A percentile compares a stretch with the other conserved stretches of the same genome.
phyloP scores from a whole-genome alignment of 2,113 vertebrate species.

The Paradoxurus hermaphroditus region DNA sequence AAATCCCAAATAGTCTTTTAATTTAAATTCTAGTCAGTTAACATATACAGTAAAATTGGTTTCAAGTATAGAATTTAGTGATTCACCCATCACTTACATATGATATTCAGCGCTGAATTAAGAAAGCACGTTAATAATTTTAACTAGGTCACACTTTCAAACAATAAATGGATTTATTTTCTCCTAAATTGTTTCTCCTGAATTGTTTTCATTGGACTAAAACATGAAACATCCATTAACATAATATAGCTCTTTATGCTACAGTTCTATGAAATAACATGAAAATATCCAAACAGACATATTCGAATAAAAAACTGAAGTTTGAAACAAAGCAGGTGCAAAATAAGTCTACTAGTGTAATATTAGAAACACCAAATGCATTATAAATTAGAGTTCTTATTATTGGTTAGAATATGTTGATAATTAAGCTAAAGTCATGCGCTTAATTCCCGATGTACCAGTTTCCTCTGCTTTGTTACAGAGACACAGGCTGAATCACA shows the following conservation, averaged over 20 bases:
- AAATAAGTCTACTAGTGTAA: not conserved
- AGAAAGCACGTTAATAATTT: not conserved
- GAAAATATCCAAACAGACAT: not conserved
- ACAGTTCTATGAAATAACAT: not conserved
- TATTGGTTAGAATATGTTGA: constrained; percentile 37
- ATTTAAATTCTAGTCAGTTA: not conserved
- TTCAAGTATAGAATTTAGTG: too few species aligned
- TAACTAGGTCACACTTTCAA: not conserved
- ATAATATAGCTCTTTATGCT: not conserved
- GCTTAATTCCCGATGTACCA: constrained; percentile 51
- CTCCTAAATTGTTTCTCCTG: not conserved
- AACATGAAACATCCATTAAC: not conserved
- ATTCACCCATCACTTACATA: too few species aligned
- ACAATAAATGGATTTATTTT: not conserved
- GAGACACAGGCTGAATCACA: constrained; percentile 61
- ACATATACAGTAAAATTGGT: too few species aligned
- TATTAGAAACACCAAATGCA: constrained; percentile 48
- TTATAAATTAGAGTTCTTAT: constrained; percentile 23
- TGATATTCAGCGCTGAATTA: too few species aligned
- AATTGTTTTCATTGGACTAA: not conserved
- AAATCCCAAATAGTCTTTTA: not conserved
- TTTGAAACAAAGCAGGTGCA: not conserved
- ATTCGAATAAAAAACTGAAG: not conserved
- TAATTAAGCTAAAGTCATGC: constrained; percentile 65
- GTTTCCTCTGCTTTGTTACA: constrained; percentile 59